A percentile compares a stretch with the other conserved stretches of the same genome.
These are phyloP conservation scores for Hybos culiciformis DNA, from an alignment of 2,888 invertebrate genomes.

Conservation along the genomic window DNA sequence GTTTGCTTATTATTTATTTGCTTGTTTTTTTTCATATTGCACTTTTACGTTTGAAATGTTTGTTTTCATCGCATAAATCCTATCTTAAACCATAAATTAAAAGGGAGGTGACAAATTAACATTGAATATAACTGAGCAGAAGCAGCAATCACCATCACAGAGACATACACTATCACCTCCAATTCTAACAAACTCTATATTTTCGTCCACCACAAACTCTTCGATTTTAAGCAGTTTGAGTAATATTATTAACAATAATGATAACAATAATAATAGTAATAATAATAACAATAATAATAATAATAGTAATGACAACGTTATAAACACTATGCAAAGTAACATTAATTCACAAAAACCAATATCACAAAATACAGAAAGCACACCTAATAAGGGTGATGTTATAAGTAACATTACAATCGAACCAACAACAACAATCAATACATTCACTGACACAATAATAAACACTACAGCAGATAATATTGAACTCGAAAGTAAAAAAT, in stretches of 20 bases:
- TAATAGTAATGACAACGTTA: neutral
- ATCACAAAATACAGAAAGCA: neutral
- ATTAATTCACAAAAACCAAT: neutral
- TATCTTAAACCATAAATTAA: too few species aligned
- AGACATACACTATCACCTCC: constrained; percentile 33
- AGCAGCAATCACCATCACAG: constrained; percentile 33
- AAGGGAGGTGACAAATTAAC: constrained; percentile 59
- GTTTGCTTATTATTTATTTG: neutral
- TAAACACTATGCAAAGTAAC: neutral
- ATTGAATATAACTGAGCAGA: constrained; percentile 46
- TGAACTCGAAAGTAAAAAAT: too few species aligned
- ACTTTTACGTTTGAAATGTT: neutral
- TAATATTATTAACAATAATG: neutral
- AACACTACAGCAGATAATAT: too few species aligned
- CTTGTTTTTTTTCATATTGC: constrained; percentile 12
- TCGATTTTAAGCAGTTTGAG: neutral
- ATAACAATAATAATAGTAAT: constrained; percentile 8
- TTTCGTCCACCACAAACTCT: constrained; percentile 7
- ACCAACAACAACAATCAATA: too few species aligned
- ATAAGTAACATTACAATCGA: too few species aligned
- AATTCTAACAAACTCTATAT: constrained; percentile 18
- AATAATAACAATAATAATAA: neutral
- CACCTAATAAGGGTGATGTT: too few species aligned
- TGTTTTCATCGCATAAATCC: too few species aligned
- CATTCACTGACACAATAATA: too few species aligned